phyloP scores from a whole-genome alignment of 2,113 vertebrate species.

The Stictonetta naevosa region DNA sequence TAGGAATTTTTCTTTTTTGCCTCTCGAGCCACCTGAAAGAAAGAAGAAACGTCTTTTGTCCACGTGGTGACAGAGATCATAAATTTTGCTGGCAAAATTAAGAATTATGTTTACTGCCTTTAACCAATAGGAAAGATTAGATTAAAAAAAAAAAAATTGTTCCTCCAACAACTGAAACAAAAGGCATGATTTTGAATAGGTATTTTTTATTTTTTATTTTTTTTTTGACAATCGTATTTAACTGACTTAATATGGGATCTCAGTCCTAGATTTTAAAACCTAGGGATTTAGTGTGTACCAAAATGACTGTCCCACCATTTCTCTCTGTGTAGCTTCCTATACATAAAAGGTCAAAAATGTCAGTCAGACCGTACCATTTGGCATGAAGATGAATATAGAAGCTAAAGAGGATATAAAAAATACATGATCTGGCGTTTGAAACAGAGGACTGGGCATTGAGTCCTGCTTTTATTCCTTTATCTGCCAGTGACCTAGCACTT shows the following conservation, averaged over 20 bases:
- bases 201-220: neutral
- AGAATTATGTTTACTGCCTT: neutral
- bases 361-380: conserved; percentile 46
- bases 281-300: neutral
- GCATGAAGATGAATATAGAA: conserved; percentile 61
- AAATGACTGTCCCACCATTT: conserved; percentile 20
- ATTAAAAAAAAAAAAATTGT: neutral
- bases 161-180: neutral
- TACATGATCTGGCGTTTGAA: conserved; percentile 59
- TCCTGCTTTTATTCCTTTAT: conserved; percentile 27
- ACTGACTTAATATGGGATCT: neutral
- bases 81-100: neutral
- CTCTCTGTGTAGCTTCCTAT: conserved; percentile 7
- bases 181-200: neutral
- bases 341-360: conserved; percentile 41
- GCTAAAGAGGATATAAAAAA: conserved; percentile 68
- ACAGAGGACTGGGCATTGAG: neutral
- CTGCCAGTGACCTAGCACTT: neutral
- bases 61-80: neutral
- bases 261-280: neutral
- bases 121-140: neutral
- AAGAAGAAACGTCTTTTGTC: neutral
- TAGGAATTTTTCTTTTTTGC: conserved; percentile 15
- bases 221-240: conserved; percentile 10
- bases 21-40: neutral